Evolutionary conservation across 1,140 invertebrate genomes (phyloP).

Genomic region (Paraescarpia echinospica): DNA sequence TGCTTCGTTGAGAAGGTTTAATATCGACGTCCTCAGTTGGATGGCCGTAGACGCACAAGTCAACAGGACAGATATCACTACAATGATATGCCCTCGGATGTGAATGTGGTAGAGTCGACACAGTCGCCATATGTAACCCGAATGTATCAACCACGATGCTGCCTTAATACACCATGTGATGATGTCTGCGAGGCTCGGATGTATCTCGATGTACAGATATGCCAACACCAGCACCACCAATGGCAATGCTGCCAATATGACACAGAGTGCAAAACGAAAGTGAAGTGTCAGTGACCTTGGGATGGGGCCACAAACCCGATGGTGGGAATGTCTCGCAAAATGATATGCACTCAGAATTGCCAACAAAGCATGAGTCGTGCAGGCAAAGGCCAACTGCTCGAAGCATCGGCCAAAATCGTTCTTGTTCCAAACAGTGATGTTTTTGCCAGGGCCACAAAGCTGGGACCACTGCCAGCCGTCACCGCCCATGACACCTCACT

Average conservation of each 20-base stretch:
- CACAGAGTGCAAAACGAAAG: conserved; percentile 65
- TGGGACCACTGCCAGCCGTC: conserved; percentile 38
- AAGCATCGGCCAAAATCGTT: conserved; percentile 77
- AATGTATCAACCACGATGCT: conserved; percentile 78
- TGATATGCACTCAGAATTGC: conserved; percentile 75
- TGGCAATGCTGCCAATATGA: conserved; percentile 68
- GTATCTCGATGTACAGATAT: conserved; percentile 30
- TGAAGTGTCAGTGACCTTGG: conserved; percentile 66
- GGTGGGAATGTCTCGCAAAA: conserved; percentile 66
- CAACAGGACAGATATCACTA: conserved; percentile 69
- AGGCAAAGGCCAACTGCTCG: conserved; percentile 70
- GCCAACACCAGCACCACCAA: conserved; percentile 61
- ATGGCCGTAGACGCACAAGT: conserved; percentile 65
- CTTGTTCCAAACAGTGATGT: conserved; percentile 45
- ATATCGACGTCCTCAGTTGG: conserved; percentile 47
- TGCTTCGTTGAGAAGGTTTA: conserved; percentile 34
- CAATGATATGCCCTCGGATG: conserved; percentile 70
- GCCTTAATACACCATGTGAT: conserved; percentile 69
- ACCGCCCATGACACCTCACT: not conserved
- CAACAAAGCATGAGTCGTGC: conserved; percentile 66
- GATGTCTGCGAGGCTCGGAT: conserved; percentile 67
- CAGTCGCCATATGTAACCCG: conserved; percentile 71
- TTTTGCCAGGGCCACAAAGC: conserved; percentile 47
- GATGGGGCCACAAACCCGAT: conserved; percentile 63
- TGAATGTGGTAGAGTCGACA: conserved; percentile 63